phyloP scores from a whole-genome alignment of 2,113 vertebrate species.

The Bubo blakistoni region DNA sequence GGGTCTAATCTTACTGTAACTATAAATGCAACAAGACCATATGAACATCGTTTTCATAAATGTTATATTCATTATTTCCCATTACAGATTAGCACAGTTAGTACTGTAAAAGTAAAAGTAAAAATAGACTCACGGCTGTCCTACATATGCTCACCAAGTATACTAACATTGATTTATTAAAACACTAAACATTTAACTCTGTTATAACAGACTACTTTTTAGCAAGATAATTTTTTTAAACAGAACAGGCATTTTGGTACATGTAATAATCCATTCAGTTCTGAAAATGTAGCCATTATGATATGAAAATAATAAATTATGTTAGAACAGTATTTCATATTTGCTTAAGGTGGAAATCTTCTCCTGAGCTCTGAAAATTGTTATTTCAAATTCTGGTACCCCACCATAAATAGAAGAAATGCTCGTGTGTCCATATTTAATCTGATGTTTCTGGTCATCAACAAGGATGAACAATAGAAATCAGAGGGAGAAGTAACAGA shows the following conservation, averaged over 20 bases:
- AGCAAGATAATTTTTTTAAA: not conserved
- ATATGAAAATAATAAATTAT: not conserved
- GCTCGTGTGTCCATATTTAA: not conserved
- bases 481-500: not conserved
- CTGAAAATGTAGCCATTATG: not conserved
- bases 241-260: not conserved
- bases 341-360: not conserved
- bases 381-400: not conserved
- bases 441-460: not conserved
- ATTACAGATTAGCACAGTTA: not conserved
- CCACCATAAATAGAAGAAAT: not conserved
- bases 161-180: not conserved
- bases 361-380: not conserved
- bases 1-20: not conserved
- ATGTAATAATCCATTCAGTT: not conserved
- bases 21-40: not conserved
- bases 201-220: not conserved
- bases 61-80: not conserved
- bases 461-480: not conserved
- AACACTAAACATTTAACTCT: not conserved
- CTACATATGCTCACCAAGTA: not conserved
- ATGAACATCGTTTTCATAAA: not conserved
- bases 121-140: not conserved
- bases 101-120: not conserved
- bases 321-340: not conserved